Base-by-base conservation (phyloP, 2,113 vertebrate genomes). In the Puma concolor region DNA sequence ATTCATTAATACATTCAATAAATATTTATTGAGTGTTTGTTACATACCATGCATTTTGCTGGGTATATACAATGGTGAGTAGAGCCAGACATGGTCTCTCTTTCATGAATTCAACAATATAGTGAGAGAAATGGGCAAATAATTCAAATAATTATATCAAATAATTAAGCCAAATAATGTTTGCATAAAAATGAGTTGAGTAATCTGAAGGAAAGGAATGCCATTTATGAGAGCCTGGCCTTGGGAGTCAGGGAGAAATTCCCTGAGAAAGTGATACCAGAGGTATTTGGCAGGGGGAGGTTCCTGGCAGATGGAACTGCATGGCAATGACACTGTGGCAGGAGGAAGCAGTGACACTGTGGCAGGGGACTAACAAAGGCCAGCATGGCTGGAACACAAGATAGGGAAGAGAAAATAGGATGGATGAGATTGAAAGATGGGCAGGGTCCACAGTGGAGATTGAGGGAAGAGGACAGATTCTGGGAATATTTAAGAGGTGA, bases 1-100 rank as follows among this genome's bases (percentile, higher is more conserved):
- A 89, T 91, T 87, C 88, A 95, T 94, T 95, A 95, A 90, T 96
- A 88, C 88, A 88, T 89, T 91, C 66, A 66, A 21, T 74, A 96
- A 96, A 87, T 94, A 95, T 71, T 93, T 97, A 85, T 60, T 88
- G 96, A 94, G 77, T 85, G 54, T 97, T 93, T 95, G 52, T 54
- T 95, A 13, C 86, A 67, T 94, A 50, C 88, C 90, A 81, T 36
- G 29, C 81, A 88, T 91, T 97, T 82, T 92, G 10, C 74, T 96
- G 76, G 50, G 57, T 60, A 14, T 97, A 4, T 85, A 48, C 31
- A 44, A 11, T 96, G 25, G 36, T 86, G 52, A 86, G 27, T 94
- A 4, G 31, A 91, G 38, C 60, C 33, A 48, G 63, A 84, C 4
- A 44, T 52, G 21, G 15, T 84, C 82, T 96, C n/a, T 41, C 33